Evolutionary conservation across 2,888 invertebrate genomes (phyloP).

Genomic region (Melieria omissa): DNA sequence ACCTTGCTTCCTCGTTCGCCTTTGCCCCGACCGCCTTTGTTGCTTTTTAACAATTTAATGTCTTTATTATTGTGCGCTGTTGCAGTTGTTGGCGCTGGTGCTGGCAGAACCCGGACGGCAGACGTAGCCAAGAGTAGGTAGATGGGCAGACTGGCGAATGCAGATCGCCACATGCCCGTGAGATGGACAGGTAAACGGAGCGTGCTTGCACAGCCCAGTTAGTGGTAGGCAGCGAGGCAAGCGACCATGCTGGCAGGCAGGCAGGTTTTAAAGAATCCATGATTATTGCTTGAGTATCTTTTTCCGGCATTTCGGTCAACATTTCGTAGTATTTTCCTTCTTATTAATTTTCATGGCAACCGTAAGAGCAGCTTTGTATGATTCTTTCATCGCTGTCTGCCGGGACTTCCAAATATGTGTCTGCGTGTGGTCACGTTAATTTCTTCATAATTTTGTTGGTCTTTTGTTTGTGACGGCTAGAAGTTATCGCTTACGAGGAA

Average conservation of each 20-base stretch:
- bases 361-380: too few relatives aligned
- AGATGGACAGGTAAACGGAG: too few relatives aligned
- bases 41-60: slow-evolving; percentile 60
- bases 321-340: slow-evolving; percentile 28
- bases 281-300: slow-evolving; percentile 62
- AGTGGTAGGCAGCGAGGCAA: neutral
- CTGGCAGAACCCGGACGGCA: neutral
- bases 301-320: slow-evolving; percentile 52
- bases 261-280: slow-evolving; percentile 58
- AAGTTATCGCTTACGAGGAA: neutral
- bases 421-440: slow-evolving; percentile 60
- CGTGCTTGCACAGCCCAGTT: too few relatives aligned
- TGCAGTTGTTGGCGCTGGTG: slow-evolving; percentile 24
- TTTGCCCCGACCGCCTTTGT: slow-evolving; percentile 24
- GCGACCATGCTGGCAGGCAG: slow-evolving; percentile 13
- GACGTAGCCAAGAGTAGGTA: neutral
- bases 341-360: neutral
- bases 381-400: too few relatives aligned
- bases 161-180: too few relatives aligned
- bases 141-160: too few relatives aligned
- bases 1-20: slow-evolving; percentile 16
- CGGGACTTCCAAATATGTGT: neutral
- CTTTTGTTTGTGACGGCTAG: slow-evolving; percentile 46
- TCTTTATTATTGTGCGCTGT: slow-evolving; percentile 56
- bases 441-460: slow-evolving; percentile 60